These are phyloP conservation scores for Aphidoletes aphidimyza DNA, from an alignment of 2,888 invertebrate genomes.

Conservation along the genomic window DNA sequence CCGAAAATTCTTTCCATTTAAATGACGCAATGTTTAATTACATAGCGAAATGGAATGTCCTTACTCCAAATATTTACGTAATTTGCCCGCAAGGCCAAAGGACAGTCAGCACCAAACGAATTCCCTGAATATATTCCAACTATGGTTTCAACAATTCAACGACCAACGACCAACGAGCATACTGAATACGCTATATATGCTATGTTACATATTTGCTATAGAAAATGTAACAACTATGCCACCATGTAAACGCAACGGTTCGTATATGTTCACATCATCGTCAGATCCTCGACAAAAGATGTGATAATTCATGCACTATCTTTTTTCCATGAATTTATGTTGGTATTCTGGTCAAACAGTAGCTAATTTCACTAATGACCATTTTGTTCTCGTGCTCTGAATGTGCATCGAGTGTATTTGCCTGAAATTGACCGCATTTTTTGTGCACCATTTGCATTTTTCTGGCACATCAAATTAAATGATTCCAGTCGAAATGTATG, in stretches of 20 bases:
- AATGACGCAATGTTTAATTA: not conserved
- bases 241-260: not conserved
- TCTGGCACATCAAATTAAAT: constrained; percentile 37
- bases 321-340: not conserved
- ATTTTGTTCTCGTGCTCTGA: not conserved
- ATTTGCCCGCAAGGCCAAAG: not conserved
- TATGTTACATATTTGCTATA: too few species aligned
- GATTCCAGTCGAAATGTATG: constrained; percentile 31
- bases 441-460: not conserved
- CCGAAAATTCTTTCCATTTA: not conserved
- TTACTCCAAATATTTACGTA: constrained; percentile 25
- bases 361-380: constrained; percentile 14
- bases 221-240: not conserved
- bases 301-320: constrained; percentile 49
- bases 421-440: too few species aligned
- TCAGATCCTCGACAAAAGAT: not conserved
- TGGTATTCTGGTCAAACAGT: not conserved
- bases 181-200: too few species aligned
- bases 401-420: not conserved
- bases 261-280: not conserved
- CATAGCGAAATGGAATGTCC: not conserved
- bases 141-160: not conserved
- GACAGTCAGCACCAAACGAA: not conserved
- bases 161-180: not conserved
- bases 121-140: not conserved